Evolutionary conservation across 2,888 invertebrate species (phyloP), one percentile per base, ranked within the genome.

Genomic region (Dione vanillae): DNA sequence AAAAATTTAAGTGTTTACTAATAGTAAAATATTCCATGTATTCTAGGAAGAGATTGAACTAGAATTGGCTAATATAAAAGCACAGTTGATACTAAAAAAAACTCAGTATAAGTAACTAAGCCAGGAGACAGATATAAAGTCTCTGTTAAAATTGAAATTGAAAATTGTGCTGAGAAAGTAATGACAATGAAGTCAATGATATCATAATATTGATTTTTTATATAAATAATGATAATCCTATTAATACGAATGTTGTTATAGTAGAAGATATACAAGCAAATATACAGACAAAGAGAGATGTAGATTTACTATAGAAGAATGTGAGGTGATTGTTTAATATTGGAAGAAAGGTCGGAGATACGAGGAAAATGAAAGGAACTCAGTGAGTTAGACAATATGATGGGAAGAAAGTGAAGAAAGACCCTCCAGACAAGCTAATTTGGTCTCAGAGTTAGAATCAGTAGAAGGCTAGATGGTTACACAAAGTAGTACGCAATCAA

Each of bases 131-230:
- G 69, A 12, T 61, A 69, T 2, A 73, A 16, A 68, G 77, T 80
- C 58, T 78, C 78, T 0, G 69, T 81, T 7, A 78, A 80, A 43
- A 73, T 82, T 14, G 79, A 81, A 69, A 78, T 82, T 0, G 80
- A 80, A 40, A 75, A 76, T 59, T 73, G 76, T 47, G 75, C 75
- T 8, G 68, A 71, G 19, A 9, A 49, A 49, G 75, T 45, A 75
- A 76, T 7, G 67, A 71, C 0, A n/a, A 71, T 37, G 61, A 14
- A 65, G 20, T 52, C 45, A 16, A 40, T 3, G 20, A 7, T 1
- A 12, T n/a, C 11, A 10, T 37, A 11, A 37, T 7, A 40, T 11
- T 40, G 11, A 37, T 56, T 10, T 56, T 16, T n/a, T 7, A 6
- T n/a, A 54, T 54, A 16, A 16, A 9, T 16, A 16, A 56, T n/a